phyloP scores from a whole-genome alignment of 2,888 invertebrate genomes.

The Adineta ricciae region DNA sequence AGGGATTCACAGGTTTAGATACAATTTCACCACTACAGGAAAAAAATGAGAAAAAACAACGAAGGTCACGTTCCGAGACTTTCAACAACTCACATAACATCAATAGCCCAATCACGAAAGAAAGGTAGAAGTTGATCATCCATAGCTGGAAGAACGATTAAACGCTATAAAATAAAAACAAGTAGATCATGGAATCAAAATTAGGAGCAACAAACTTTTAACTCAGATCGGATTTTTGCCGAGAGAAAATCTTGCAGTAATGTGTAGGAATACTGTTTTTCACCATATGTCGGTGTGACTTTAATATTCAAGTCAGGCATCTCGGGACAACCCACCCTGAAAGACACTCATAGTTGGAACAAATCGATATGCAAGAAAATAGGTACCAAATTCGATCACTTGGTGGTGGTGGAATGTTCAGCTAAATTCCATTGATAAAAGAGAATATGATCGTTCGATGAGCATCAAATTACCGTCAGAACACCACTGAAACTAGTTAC shows the following conservation, averaged over 20 bases:
- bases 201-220: not conserved
- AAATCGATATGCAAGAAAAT: not conserved
- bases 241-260: not conserved
- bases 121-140: constrained; percentile 18
- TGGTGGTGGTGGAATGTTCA: constrained; percentile 18
- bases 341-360: not conserved
- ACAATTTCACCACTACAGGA: not conserved
- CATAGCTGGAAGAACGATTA: not conserved
- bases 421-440: not conserved
- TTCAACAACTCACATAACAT: not conserved
- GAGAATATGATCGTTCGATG: not conserved
- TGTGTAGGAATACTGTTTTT: not conserved
- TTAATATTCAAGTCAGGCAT: not conserved
- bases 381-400: constrained; percentile 17
- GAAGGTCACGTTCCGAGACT: too few relatives aligned
- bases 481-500: not conserved
- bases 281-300: not conserved
- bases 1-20: not conserved
- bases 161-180: not conserved
- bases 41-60: not conserved
- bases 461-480: not conserved
- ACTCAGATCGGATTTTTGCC: not conserved
- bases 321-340: not conserved
- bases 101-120: constrained; percentile 3
- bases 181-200: too few relatives aligned